phyloP scores from a whole-genome alignment of 2,888 invertebrate species.

The Pristionchus japonicus region DNA sequence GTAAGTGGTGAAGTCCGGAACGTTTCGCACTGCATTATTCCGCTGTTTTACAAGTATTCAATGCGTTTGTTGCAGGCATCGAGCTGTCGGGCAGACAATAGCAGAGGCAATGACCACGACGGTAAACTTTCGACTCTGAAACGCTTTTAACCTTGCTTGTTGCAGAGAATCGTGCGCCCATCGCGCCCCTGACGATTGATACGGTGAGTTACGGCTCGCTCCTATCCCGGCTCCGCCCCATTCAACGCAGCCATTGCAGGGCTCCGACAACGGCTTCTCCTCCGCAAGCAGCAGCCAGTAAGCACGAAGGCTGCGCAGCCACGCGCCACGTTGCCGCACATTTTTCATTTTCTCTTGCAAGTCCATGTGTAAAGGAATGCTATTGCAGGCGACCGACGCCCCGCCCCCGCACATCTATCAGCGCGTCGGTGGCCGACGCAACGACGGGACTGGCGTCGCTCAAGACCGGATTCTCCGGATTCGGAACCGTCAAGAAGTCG shows the following conservation, averaged over 20 bases:
- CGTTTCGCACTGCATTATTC: no score
- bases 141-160: background rate
- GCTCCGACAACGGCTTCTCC: background rate
- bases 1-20: background rate
- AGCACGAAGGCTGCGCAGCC: background rate
- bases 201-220: background rate
- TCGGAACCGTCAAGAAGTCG: background rate
- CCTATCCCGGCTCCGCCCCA: no score
- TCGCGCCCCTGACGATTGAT: background rate
- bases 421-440: background rate
- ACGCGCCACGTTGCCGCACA: background rate
- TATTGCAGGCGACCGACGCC: background rate
- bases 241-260: background rate
- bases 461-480: background rate
- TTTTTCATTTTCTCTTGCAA: background rate
- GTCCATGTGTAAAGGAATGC: background rate
- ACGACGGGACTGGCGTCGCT: background rate
- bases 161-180: background rate
- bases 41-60: no score
- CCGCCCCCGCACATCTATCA: background rate
- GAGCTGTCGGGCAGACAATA: background rate
- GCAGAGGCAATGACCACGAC: background rate
- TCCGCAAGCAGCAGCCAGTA: background rate
- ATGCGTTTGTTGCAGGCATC: background rate
- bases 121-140: background rate